Evolutionary conservation across 2,888 invertebrate genomes (phyloP).

Genomic region (Aporophyla nigra): DNA sequence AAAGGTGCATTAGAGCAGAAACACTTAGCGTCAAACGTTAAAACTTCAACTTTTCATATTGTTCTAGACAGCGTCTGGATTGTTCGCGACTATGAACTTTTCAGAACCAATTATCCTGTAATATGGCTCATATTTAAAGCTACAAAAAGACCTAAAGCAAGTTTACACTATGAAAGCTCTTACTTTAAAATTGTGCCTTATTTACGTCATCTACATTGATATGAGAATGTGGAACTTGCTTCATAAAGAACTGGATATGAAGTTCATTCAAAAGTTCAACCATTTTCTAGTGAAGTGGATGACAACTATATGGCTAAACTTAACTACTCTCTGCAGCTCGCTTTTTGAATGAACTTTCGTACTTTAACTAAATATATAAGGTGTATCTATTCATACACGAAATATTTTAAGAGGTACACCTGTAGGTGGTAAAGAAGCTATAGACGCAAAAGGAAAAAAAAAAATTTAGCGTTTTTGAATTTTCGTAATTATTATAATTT

Average conservation of each 20-base stretch:
- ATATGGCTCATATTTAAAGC: conserved; percentile 47
- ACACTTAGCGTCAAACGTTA: conserved; percentile 78
- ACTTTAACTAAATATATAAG: not conserved
- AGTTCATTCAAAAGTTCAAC: conserved; percentile 44
- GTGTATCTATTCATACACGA: no score
- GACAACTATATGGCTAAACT: conserved; percentile 5
- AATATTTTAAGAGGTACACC: no score
- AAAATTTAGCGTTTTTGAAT: no score
- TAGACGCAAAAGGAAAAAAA: no score
- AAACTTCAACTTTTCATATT: conserved; percentile 73
- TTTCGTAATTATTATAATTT: no score
- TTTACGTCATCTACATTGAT: conserved; percentile 35
- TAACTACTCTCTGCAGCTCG: not conserved
- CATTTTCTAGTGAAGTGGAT: conserved; percentile 32
- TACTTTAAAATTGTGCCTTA: conserved; percentile 24
- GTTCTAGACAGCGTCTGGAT: conserved; percentile 61
- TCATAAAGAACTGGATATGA: not conserved
- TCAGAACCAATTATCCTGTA: conserved; percentile 62
- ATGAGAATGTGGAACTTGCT: conserved; percentile 22
- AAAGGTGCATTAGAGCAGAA: conserved; percentile 74
- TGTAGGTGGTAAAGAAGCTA: no score
- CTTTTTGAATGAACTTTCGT: not conserved
- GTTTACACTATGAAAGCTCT: conserved; percentile 32
- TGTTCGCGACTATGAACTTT: conserved; percentile 62
- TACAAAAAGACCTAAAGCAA: conserved; percentile 31